phyloP scores from a whole-genome alignment of 2,113 vertebrate genomes.

The Bothrops jararaca region DNA sequence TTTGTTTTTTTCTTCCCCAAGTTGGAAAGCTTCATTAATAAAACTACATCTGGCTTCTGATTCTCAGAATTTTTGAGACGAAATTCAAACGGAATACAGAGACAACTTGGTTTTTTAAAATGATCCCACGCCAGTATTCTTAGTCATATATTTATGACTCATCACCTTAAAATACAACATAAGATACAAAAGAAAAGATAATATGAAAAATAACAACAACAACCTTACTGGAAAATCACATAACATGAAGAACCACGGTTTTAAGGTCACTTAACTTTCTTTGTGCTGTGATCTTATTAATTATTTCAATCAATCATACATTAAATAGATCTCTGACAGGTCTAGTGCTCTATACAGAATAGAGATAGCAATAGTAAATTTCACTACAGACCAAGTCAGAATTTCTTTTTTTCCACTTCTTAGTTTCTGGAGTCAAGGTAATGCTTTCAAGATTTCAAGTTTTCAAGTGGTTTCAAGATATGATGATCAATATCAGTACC shows the following conservation, averaged over 20 bases:
- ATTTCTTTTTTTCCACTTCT: neutral
- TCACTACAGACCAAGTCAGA: neutral
- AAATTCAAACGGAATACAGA: neutral
- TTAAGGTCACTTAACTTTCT: neutral
- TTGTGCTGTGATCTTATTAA: neutral
- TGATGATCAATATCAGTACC: neutral
- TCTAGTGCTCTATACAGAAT: neutral
- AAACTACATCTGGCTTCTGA: neutral
- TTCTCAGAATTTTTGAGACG: neutral
- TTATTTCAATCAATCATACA: neutral
- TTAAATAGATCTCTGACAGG: neutral
- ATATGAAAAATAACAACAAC: neutral
- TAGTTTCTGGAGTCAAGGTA: neutral
- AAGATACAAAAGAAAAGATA: neutral
- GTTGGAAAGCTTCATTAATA: neutral
- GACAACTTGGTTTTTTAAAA: neutral
- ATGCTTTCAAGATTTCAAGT: neutral
- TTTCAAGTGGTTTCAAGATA: neutral
- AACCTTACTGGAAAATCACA: constrained; percentile 12
- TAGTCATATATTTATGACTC: constrained; percentile 2
- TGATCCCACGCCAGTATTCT: neutral
- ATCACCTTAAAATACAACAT: neutral
- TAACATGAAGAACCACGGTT: neutral
- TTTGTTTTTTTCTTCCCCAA: neutral
- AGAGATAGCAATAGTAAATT: neutral